Conservation (phyloP, 2,888 invertebrate genomes). For the Pogonocherus hispidulus region DNA sequence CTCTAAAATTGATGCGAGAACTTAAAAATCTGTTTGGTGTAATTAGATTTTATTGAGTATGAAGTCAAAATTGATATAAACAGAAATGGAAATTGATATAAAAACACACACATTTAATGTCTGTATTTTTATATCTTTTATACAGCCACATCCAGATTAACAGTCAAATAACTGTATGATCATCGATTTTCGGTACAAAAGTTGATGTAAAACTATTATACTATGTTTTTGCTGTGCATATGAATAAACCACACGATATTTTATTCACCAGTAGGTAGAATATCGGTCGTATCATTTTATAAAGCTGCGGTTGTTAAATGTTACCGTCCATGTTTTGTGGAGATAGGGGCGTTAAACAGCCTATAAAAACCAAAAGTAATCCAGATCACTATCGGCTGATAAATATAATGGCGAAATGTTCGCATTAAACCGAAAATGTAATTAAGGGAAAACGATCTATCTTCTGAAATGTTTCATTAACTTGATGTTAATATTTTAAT, state of each 20-base stretch:
- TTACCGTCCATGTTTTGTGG: constrained; percentile 8
- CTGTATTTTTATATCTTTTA: no score
- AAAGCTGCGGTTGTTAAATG: constrained; percentile 8
- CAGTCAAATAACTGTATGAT: no score
- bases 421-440: constrained; percentile 5
- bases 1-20: no score
- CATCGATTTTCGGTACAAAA: no score
- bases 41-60: no score
- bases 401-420: constrained; percentile 1
- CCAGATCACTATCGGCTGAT: constrained; percentile 10
- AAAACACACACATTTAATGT: no score
- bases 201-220: no score
- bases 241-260: not conserved
- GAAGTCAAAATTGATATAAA: no score
- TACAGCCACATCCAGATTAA: no score
- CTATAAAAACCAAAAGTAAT: constrained; percentile 10
- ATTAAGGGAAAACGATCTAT: not conserved
- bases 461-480: not conserved
- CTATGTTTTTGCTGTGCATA: no score
- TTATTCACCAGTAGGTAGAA: not conserved
- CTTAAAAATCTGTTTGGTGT: no score
- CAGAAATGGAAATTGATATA: no score
- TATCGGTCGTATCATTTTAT: not conserved
- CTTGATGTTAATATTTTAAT: not conserved
- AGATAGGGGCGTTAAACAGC: not conserved